Base-by-base conservation (phyloP, 1,140 invertebrate species). In the Sarcophaga peregrina region DNA sequence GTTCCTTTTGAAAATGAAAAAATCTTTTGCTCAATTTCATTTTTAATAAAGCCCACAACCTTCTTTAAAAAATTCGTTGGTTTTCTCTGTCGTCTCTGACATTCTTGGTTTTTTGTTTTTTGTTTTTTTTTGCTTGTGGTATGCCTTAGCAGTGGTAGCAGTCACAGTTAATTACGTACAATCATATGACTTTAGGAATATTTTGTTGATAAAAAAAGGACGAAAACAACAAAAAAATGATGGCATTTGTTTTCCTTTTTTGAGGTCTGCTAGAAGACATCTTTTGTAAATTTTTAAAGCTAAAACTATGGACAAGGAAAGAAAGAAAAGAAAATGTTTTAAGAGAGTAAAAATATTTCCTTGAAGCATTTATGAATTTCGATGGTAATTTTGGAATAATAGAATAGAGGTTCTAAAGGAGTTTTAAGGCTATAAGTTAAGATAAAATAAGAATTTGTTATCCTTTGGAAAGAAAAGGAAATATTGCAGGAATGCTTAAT, bases 81-180 rank as follows among this genome's bases (percentile, higher is more conserved):
- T 37, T 37, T 37, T 37, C 25, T 37, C 25, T 37, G 25, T 37
- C 25, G 25, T 37, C 25, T 37, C 25, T 37, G 8, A 68, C 17
- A 68, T 58, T 15, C n/a, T 58, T 58, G 54, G 5, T 58, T 11
- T 58, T 6, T 58, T n/a, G n/a, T n/a, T n/a, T n/a, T n/a, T n/a
- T n/a, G n/a, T 58, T 58, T 58, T n/a, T 6, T 10, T 58, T 58
- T 58, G 11, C n/a, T 58, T 58, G 54, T 58, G 13, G 5, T 11
- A 58, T 58, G 54, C 54, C n/a, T 20, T n/a, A 20, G 62, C n/a
- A 20, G 54, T n/a, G 11, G 13, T n/a, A 20, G 62, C 62, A 68
- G 62, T 68, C 62, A 68, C 62, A 68, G 62, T 68, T 68, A 68
- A 68, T 68, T 68, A 68, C 62, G 17, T 68, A 20, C 8, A 68